phyloP scores from a whole-genome alignment of 2,797 vertebrate genomes.

The Trichosurus vulpecula region DNA sequence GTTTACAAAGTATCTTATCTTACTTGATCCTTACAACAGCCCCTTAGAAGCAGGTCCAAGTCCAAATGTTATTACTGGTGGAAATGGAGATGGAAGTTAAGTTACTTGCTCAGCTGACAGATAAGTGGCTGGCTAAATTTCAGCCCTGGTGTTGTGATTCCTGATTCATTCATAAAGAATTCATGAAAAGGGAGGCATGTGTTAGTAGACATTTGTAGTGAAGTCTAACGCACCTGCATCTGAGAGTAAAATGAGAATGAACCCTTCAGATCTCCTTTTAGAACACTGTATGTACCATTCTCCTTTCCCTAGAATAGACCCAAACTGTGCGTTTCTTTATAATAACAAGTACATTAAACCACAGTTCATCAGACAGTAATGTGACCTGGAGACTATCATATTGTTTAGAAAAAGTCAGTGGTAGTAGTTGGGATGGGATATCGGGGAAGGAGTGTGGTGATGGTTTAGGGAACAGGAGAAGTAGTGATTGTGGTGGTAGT shows the following conservation, averaged over 20 bases:
- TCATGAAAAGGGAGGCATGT: background rate
- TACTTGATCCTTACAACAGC: background rate
- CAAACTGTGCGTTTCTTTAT: background rate
- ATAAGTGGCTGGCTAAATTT: background rate
- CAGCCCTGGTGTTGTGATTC: background rate
- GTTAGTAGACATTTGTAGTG: background rate
- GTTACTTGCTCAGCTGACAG: no score
- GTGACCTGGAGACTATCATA: background rate
- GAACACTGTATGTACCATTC: constrained; percentile 22
- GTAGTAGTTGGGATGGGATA: background rate
- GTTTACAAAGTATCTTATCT: background rate
- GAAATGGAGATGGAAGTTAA: background rate
- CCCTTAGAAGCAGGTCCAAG: background rate
- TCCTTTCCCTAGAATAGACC: constrained; percentile 19
- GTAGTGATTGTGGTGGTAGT: background rate
- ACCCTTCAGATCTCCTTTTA: background rate
- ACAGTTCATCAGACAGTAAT: constrained; percentile 10
- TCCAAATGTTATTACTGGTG: background rate
- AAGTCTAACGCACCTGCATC: background rate
- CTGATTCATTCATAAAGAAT: background rate
- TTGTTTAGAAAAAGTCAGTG: background rate
- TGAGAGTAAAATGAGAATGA: background rate
- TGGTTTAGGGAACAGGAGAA: background rate
- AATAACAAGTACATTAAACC: constrained; percentile 26
- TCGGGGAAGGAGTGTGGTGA: background rate